Base-by-base conservation (phyloP, 2,888 invertebrate genomes). In the Latrodectus elegans region DNA sequence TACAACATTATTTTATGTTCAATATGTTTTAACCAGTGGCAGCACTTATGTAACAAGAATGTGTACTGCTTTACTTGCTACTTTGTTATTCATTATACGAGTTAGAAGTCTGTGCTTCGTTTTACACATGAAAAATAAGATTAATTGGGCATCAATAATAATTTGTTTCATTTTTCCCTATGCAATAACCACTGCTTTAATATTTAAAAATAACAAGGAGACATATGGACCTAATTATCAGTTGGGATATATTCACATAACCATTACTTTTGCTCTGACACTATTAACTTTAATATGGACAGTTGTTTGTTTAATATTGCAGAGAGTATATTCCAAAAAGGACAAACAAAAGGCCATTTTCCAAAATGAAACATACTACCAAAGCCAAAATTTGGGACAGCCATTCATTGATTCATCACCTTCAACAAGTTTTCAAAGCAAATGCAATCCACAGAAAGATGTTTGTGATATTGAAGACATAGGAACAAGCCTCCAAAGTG, bases 71-170 rank as follows among this genome's bases (percentile, higher is more conserved):
- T 89, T 91, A 52, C 89, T 92, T 17, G 91, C 92, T 4, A 51
- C 92, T 4, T 90, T 90, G 3, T 84, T 92, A 3, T 91, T 91
- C 65, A 82, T 92, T 38, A 90, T 92, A 22, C 76, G 97, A 92
- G 96, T 95, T 88, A 95, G 96, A 84, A 97, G 97, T 89, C 94
- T 97, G 4, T 96, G 96, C 91, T 96, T 95, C 92, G 95, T 97
- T 84, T 93, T 96, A 52, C 95, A 95, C 52, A 26, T 67, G 3
- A 84, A 82, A 49, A 68, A 53, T 11, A 22, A 90, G 94, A 71
- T 94, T 94, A 89, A 94, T 94, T 94, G 22, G 8, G 11, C 81
- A 12, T 81, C 81, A 49, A 67, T 94, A 94, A 12, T 94, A 94
- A 94, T 94, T 92, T 92, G 92, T 80, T 70, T 82, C 64, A 71